Percentiles rank a stretch among this genome's conserved stretches.
phyloP scores from a whole-genome alignment of 2,888 invertebrate genomes.

The Penaeus monodon region DNA sequence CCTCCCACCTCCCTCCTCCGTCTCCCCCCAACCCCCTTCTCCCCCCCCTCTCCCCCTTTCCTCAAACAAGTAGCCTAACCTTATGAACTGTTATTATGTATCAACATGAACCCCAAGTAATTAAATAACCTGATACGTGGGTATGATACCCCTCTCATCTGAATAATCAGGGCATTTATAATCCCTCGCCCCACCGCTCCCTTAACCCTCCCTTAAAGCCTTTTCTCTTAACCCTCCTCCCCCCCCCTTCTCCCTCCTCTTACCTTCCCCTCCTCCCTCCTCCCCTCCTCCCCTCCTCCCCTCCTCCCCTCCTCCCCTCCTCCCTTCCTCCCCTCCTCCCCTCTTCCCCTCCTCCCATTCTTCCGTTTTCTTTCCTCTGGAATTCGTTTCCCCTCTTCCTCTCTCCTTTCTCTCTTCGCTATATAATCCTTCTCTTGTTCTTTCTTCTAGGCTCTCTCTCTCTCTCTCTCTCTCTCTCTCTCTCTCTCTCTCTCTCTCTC shows the following conservation, averaged over 20 bases:
- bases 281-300: neutral
- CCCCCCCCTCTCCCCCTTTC: too few relatives aligned
- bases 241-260: neutral
- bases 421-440: neutral
- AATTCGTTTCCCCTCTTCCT: neutral
- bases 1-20: too few relatives aligned
- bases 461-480: neutral
- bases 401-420: neutral
- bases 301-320: neutral
- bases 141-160: too few relatives aligned
- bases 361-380: neutral
- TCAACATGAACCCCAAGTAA: too few relatives aligned
- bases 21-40: too few relatives aligned
- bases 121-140: too few relatives aligned
- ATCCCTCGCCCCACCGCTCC: neutral
- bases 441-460: neutral
- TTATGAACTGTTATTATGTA: too few relatives aligned
- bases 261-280: neutral
- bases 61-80: too few relatives aligned
- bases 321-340: neutral
- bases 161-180: too few relatives aligned
- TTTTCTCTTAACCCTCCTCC: neutral
- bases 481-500: neutral
- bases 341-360: neutral
- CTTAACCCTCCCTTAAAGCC: neutral